phyloP scores from a whole-genome alignment of 2,888 invertebrate genomes.

The Campoletis raptor region DNA sequence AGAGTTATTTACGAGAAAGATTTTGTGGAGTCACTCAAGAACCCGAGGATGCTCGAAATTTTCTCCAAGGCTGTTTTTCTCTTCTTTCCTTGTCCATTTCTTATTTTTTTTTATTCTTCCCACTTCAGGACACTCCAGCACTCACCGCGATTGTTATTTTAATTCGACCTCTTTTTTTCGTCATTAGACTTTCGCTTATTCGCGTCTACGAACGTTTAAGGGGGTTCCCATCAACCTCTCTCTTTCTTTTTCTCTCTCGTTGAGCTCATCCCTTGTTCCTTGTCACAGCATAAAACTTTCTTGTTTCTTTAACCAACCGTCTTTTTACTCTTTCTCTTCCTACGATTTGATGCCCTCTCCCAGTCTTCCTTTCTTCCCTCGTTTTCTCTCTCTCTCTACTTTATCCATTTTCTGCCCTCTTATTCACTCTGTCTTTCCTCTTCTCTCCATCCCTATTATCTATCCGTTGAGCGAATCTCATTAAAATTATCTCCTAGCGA shows the following conservation, averaged over 20 bases:
- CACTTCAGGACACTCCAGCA: constrained; percentile 29
- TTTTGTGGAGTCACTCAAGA: constrained; percentile 4
- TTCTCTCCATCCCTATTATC: constrained; percentile 40
- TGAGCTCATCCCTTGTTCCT: constrained; percentile 48
- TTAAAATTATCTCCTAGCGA: constrained; percentile 80
- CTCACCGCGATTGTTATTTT: constrained; percentile 70
- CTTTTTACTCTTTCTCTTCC: constrained; percentile 31
- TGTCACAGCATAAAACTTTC: constrained; percentile 68
- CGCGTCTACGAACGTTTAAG: constrained; percentile 54
- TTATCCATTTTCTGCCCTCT: constrained; percentile 4
- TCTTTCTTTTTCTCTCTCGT: not conserved
- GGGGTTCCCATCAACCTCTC: not conserved
- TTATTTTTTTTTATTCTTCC: constrained; percentile 11
- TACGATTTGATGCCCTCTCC: constrained; percentile 41
- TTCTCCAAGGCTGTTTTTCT: not conserved
- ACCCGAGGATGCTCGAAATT: constrained; percentile 23
- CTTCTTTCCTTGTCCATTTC: not conserved
- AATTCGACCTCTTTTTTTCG: constrained; percentile 74
- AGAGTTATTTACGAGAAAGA: constrained; percentile 40
- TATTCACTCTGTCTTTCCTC: constrained; percentile 5
- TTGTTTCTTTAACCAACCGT: constrained; percentile 60
- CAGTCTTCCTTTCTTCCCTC: constrained; percentile 58
- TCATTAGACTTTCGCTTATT: constrained; percentile 77
- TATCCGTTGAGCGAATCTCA: constrained; percentile 75
- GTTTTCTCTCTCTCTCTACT: constrained; percentile 36